Base-by-base conservation (phyloP, 2,113 vertebrate species). In the Cariama cristata region DNA sequence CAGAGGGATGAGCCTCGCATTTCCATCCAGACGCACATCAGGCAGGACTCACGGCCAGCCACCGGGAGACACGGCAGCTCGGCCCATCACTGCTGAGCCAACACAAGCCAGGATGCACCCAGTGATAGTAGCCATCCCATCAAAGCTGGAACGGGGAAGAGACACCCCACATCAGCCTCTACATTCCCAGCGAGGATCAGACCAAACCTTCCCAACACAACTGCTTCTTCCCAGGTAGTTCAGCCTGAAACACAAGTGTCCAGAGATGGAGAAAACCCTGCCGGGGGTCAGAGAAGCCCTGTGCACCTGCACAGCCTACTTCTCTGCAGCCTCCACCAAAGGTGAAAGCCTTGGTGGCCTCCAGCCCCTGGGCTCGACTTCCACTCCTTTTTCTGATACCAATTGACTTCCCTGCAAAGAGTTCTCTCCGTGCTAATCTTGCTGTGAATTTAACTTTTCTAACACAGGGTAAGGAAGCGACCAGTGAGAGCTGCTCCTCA, bases 1-100 rank as follows among this genome's bases (percentile, higher is more conserved):
- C 47, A 76, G 20, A 26, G 4, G 28, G 53, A n/a, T 0, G 6
- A 11, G 18, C 14, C 14, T 56, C 1, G 0, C 2, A 4, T 55
- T 84, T 62, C 55, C 42, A 26, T 35, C 55, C 49, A 28, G 72
- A 62, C 8, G 6, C 11, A 11, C 9, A 14, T 18, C 49, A 49
- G 33, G 17, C n/a, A 30, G 63, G 47, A 75, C 71, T 68, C 59
- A 14, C 0, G 5, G 28, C 24, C 24, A 30, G 42, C 47, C 5
- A 5, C 33, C 0, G 2, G 49, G 45, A 74, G 10, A 56, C 42
- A 40, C 30, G 16, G 38, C 53, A 60, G 33, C 38, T 59, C 1
- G 13, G 38, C 73, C 53, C 45, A 9, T 52, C 1, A 12, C 45
- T 1, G 5, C 56, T 2, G 12, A 62, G 40, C 27, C 3, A 1